A percentile compares a stretch with the other conserved stretches of the same genome.
phyloP scores from a whole-genome alignment of 1,140 invertebrate genomes.

The Ceratina australensis region DNA sequence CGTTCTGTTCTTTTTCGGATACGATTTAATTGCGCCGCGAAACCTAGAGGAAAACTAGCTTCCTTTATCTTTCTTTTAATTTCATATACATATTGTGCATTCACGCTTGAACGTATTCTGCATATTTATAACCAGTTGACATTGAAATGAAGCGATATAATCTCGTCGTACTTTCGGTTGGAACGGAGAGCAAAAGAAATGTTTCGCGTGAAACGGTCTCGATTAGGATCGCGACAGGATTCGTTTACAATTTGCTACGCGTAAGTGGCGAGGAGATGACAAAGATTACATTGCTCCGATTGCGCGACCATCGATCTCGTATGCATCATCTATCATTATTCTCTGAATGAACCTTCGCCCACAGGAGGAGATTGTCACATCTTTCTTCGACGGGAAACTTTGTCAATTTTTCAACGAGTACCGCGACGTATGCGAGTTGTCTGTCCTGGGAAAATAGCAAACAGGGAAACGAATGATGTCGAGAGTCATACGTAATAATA shows the following conservation, averaged over 20 bases:
- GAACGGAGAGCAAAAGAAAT: background rate
- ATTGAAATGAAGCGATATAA: background rate
- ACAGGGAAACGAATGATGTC: background rate
- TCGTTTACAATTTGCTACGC: conserved; percentile 1
- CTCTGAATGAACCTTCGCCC: background rate
- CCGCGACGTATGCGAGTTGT: background rate
- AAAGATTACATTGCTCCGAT: conserved; percentile 22
- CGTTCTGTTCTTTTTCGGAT: too few relatives aligned
- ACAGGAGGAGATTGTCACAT: background rate
- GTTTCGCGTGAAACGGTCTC: too few relatives aligned
- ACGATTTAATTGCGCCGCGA: too few relatives aligned
- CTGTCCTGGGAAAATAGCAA: background rate
- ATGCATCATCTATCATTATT: conserved; percentile 24
- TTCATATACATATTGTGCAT: too few relatives aligned
- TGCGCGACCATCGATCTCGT: conserved; percentile 25
- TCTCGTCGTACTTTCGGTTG: too few relatives aligned
- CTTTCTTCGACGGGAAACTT: background rate
- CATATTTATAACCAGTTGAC: background rate
- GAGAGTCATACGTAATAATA: background rate
- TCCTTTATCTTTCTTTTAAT: too few relatives aligned
- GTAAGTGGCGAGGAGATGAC: background rate
- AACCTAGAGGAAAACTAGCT: too few relatives aligned
- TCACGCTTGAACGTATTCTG: background rate
- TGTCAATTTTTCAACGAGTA: conserved; percentile 9
- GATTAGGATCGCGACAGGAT: background rate